Conservation (phyloP, 2,113 vertebrate species). For the Tyrannus savana region DNA sequence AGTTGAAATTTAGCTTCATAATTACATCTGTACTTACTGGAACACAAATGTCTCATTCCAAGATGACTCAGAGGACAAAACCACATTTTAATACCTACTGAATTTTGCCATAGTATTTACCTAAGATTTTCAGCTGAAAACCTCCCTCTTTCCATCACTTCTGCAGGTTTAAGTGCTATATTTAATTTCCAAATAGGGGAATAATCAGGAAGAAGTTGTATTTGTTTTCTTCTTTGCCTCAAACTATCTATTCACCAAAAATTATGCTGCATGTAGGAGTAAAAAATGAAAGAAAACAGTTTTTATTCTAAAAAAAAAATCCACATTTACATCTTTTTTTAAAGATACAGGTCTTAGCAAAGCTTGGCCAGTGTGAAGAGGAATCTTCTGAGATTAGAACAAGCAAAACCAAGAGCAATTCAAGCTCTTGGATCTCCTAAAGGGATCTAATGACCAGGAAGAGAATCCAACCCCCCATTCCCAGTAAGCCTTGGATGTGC, state of each 20-base stretch:
- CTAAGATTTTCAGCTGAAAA: background rate
- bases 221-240: background rate
- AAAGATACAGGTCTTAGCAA: background rate
- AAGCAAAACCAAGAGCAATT: background rate
- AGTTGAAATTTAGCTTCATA: background rate
- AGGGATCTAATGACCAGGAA: background rate
- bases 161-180: background rate
- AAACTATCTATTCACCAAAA: background rate
- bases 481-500: background rate
- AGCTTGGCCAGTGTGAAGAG: background rate
- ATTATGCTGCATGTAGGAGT: background rate
- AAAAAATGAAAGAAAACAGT: background rate
- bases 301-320: background rate
- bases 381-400: background rate
- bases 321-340: background rate
- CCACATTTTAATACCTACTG: background rate
- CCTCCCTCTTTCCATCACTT: background rate
- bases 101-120: background rate
- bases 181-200: background rate
- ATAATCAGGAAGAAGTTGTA: background rate
- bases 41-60: background rate
- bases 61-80: background rate
- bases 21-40: background rate
- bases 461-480: rapidly evolving
- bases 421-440: background rate